Evolutionary conservation across 2,888 invertebrate genomes (phyloP).

Genomic region (Desoria tigrina): DNA sequence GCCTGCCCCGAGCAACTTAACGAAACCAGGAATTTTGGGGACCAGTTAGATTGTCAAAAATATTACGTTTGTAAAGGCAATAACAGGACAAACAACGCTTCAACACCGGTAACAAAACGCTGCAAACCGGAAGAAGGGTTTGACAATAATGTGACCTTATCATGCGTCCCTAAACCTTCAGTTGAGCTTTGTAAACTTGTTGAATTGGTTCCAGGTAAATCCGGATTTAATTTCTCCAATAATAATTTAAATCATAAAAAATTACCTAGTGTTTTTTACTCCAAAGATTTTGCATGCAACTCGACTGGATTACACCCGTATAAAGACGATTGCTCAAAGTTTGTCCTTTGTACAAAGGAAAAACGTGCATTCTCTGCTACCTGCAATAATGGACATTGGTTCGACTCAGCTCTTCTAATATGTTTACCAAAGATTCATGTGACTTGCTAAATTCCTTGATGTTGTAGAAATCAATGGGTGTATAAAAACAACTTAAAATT

Average conservation of each 20-base stretch:
- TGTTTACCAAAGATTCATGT: slow-evolving; percentile 29
- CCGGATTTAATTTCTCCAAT: no score
- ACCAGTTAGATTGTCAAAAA: slow-evolving; percentile 31
- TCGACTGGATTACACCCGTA: slow-evolving; percentile 18
- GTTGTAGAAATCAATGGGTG: no score
- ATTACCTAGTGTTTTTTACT: background rate
- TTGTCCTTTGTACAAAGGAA: slow-evolving; percentile 28
- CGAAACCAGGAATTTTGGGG: slow-evolving; percentile 1
- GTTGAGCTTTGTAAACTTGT: no score
- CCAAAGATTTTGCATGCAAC: slow-evolving; percentile 3
- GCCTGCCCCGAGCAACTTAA: slow-evolving; percentile 23
- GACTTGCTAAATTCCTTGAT: no score
- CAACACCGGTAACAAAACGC: background rate
- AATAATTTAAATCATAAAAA: background rate
- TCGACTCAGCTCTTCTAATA: slow-evolving; percentile 21
- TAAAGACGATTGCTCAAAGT: slow-evolving; percentile 23
- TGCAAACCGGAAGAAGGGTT: slow-evolving; percentile 25
- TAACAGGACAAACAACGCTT: no score
- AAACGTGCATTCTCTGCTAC: slow-evolving; percentile 18
- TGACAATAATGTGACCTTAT: slow-evolving; percentile 12
- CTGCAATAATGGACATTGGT: slow-evolving; percentile 30
- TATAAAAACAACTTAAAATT: no score
- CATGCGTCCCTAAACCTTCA: no score
- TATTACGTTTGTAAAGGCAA: slow-evolving; percentile 20
- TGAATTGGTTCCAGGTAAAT: no score